phyloP scores from a whole-genome alignment of 2,797 vertebrate genomes.

The Aplochiton taeniatus region DNA sequence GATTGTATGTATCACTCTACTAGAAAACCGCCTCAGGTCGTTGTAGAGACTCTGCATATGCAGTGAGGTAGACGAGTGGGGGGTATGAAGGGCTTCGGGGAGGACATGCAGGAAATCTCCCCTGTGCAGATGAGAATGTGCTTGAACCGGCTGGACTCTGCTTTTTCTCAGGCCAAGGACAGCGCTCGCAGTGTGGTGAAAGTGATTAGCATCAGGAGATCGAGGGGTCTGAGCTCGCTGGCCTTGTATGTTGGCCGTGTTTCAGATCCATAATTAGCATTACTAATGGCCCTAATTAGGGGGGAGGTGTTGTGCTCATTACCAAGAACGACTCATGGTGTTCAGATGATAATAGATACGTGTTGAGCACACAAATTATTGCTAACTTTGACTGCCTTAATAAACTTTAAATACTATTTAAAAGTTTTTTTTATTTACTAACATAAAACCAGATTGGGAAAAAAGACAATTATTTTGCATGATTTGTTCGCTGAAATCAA shows the following conservation, averaged over 20 bases:
- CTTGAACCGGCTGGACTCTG: slow-evolving; percentile 55
- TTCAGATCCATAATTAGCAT: slow-evolving; percentile 57
- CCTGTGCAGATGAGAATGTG: slow-evolving; percentile 60
- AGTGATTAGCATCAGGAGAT: slow-evolving; percentile 44
- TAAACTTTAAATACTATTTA: too few species aligned
- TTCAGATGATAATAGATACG: slow-evolving; percentile 19
- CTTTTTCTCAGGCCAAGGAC: slow-evolving; percentile 58
- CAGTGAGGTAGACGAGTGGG: slow-evolving; percentile 25
- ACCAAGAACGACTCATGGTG: slow-evolving; percentile 17
- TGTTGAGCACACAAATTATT: too few species aligned
- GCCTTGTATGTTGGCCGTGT: slow-evolving; percentile 51
- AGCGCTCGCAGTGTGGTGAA: slow-evolving; percentile 40
- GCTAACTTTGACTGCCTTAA: too few species aligned
- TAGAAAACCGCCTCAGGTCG: too few species aligned
- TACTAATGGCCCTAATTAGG: slow-evolving; percentile 58
- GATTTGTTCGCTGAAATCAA: too few species aligned
- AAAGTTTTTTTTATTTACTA: too few species aligned
- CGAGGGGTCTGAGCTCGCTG: slow-evolving; percentile 6
- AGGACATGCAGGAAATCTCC: slow-evolving; percentile 53
- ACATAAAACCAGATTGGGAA: too few species aligned
- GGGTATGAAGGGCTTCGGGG: not conserved
- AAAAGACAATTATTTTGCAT: too few species aligned
- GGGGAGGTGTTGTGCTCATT: slow-evolving; percentile 24
- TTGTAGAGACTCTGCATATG: too few species aligned
- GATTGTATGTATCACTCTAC: too few species aligned